phyloP scores from a whole-genome alignment of 2,797 vertebrate genomes.

The Crocodylus rhombifer region DNA sequence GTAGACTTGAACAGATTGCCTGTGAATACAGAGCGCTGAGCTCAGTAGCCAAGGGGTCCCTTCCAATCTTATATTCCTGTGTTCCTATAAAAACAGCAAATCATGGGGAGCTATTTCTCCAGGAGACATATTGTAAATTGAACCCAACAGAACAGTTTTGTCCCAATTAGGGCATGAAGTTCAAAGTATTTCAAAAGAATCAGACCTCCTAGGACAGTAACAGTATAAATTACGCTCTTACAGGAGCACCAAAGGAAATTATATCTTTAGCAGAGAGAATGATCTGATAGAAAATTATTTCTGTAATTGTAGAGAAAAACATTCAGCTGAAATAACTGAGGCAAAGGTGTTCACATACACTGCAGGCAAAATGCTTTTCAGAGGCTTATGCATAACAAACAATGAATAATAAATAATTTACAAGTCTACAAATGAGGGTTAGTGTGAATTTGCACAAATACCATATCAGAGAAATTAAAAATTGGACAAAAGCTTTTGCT shows the following conservation, averaged over 20 bases:
- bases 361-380: constrained; percentile 4
- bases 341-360: not conserved
- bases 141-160: not conserved
- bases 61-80: too few species aligned
- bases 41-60: too few species aligned
- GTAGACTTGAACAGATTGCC: not conserved
- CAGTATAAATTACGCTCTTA: not conserved
- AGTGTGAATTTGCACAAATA: constrained; percentile 2
- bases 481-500: not conserved
- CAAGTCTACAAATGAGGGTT: not conserved
- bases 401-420: not conserved
- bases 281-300: not conserved
- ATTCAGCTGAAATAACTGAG: constrained; percentile 13
- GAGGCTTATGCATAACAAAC: not conserved
- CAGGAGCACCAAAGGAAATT: not conserved
- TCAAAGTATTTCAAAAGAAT: not conserved
- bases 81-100: not conserved
- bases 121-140: not conserved
- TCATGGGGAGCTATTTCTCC: not conserved
- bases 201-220: not conserved
- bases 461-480: not conserved
- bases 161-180: not conserved
- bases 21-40: too few species aligned
- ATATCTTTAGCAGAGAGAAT: constrained; percentile 1
- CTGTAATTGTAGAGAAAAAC: not conserved